These are phyloP conservation scores for Brachirus orientalis DNA, from an alignment of 2,113 vertebrate species.

Conservation along the genomic window DNA sequence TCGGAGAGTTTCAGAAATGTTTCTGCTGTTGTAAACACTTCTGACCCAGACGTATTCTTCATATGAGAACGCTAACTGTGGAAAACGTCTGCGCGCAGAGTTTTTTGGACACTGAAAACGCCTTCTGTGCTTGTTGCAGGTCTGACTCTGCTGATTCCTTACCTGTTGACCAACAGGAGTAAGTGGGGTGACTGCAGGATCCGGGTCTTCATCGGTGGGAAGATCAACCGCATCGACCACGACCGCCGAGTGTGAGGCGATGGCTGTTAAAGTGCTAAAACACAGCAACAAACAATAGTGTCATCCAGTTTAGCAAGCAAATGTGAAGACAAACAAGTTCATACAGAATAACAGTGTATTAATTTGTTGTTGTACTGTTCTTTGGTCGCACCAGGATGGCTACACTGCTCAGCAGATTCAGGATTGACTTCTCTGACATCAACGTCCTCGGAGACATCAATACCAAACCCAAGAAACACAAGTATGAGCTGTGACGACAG, in stretches of 20 bases:
- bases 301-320: background rate
- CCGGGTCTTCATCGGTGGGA: slow-evolving; percentile 83
- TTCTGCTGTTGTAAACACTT: too few relatives aligned
- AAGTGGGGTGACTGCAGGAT: slow-evolving; percentile 84
- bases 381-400: slow-evolving; percentile 87
- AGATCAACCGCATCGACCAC: slow-evolving; percentile 98
- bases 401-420: slow-evolving; percentile 95
- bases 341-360: background rate
- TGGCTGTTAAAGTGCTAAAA: too few relatives aligned
- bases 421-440: slow-evolving; percentile 97
- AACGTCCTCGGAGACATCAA: slow-evolving; percentile 98
- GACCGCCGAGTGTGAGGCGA: slow-evolving; percentile 97
- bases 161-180: slow-evolving; percentile 91
- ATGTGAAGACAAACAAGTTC: background rate
- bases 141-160: slow-evolving; percentile 94
- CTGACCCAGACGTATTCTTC: too few relatives aligned
- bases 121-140: slow-evolving; percentile 70
- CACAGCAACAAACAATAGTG: background rate
- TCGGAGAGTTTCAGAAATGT: too few relatives aligned
- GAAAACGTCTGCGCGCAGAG: too few relatives aligned
- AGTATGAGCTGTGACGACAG: slow-evolving; percentile 75
- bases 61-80: too few relatives aligned
- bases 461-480: slow-evolving; percentile 96
- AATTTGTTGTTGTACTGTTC: background rate
- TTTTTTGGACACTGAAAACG: background rate